A percentile compares a stretch with the other conserved stretches of the same genome.
Conservation (phyloP, 92 coral and sea anemone genomes). For the Porites lobata region DNA sequence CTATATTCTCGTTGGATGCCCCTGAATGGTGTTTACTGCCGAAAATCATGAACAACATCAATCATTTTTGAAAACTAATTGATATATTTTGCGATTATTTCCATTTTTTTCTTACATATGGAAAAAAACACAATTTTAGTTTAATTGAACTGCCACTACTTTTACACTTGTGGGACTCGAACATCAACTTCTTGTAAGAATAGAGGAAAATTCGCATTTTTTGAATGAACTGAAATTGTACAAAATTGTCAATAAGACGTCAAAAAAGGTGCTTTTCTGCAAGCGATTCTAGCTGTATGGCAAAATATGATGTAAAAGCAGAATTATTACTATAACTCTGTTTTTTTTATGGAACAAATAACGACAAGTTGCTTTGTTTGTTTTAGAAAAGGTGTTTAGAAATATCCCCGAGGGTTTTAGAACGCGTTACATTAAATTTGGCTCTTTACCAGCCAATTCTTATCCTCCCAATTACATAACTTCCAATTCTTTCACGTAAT, state of each 20-base stretch:
- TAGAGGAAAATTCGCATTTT: not conserved
- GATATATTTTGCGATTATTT: too few relatives aligned
- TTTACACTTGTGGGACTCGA: too few relatives aligned
- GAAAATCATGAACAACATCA: too few relatives aligned
- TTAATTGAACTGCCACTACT: too few relatives aligned
- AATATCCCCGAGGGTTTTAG: conserved; percentile 5
- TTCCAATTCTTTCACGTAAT: conserved; percentile 14
- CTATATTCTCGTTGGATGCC: too few relatives aligned
- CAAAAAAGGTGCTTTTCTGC: not conserved
- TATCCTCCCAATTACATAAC: conserved; percentile 13
- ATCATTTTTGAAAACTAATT: too few relatives aligned
- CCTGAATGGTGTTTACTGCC: too few relatives aligned
- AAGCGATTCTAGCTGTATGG: not conserved
- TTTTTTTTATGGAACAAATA: not conserved
- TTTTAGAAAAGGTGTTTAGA: not conserved
- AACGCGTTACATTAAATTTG: conserved; percentile 1
- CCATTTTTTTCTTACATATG: too few relatives aligned
- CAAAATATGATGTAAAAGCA: not conserved
- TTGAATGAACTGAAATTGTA: not conserved
- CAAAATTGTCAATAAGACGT: not conserved
- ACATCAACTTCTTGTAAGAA: too few relatives aligned
- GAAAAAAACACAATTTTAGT: too few relatives aligned
- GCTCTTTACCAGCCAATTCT: not conserved
- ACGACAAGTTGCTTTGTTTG: not conserved
- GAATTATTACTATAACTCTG: not conserved